Conservation (phyloP, 2,113 vertebrate genomes). For the Plestiodon gilberti region DNA sequence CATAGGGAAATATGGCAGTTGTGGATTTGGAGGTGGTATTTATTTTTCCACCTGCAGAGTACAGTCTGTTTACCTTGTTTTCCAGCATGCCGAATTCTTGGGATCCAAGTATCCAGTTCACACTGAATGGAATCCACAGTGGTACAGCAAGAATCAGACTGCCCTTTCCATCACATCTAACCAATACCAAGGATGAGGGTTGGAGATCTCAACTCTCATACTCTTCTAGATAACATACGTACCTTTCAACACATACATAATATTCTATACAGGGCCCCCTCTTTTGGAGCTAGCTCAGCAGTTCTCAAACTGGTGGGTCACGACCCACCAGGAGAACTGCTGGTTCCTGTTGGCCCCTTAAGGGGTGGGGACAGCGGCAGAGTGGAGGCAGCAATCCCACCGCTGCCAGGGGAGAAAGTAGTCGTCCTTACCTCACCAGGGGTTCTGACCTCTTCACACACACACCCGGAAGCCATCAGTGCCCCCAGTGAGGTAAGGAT, state of each 20-base stretch:
- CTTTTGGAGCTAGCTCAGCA: neutral
- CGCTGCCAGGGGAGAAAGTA: too few species aligned
- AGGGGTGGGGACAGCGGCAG: too few species aligned
- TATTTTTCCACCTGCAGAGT: neutral
- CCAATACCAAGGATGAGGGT: neutral
- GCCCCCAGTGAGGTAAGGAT: too few species aligned
- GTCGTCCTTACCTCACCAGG: too few species aligned
- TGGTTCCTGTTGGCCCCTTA: too few species aligned
- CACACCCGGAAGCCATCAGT: too few species aligned
- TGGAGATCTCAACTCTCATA: neutral
- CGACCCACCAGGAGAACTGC: too few species aligned
- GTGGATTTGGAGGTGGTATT: neutral
- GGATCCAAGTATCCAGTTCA: neutral
- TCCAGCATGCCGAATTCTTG: neutral
- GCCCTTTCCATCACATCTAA: neutral
- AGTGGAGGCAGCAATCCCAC: too few species aligned
- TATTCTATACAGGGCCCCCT: neutral
- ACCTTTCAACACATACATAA: neutral
- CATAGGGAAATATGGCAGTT: neutral
- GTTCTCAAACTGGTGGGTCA: too few species aligned
- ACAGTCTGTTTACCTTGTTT: neutral
- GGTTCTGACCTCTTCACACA: too few species aligned
- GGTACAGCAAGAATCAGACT: neutral
- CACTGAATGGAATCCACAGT: neutral
- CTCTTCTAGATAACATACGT: neutral